Base-by-base conservation (phyloP, 2,113 vertebrate species). In the Ctenomys sociabilis region DNA sequence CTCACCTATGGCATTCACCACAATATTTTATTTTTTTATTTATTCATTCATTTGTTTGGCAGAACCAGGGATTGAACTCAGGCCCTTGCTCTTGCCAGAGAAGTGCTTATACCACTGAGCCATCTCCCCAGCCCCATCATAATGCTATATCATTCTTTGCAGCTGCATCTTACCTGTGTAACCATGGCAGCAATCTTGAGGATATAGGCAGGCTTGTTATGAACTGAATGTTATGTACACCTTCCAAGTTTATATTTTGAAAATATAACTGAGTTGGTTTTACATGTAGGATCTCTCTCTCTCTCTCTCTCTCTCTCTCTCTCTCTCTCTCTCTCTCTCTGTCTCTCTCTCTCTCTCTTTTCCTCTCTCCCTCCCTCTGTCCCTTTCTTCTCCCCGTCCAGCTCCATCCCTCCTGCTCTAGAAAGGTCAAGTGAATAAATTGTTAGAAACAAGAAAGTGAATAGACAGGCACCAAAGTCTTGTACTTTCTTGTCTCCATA, bases 261-360 rank as follows among this genome's bases (percentile, higher is more conserved):
- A 64, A 37, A 21, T 32, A 14, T 64, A n/a, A 43, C 4, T 57
- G 28, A 66, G 30, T 30, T 75, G 13, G 45, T 84, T 7, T 28
- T 84, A 21, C 9, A 66, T 0, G 14, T 43, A 1, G 43, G 43
- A 10, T 5, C 26, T 70, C 32, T 70, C 16, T 70, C 16, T 8
- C 66, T 70, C 66, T 70, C 14, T 35, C 30, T 35, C 66, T 35
- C 12, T 35, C 32, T n/a, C 16, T n/a, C 32, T 19, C 63, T 64
- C 26, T 11, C 28, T 66, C 64, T 32, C 1, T 75, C 5, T 2
- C 45, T 57, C 24, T 43, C 16, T 54, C 92, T 32, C 52, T 21
- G 5, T 9, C 17, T 6, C 4, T 40, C 45, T 63, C 0, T 30
- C 2, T 14, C 7, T 1, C 57, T 6, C 24, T 8, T 7, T 63